Conservation (phyloP, 2,888 invertebrate species). For the Auanema sp. region DNA sequence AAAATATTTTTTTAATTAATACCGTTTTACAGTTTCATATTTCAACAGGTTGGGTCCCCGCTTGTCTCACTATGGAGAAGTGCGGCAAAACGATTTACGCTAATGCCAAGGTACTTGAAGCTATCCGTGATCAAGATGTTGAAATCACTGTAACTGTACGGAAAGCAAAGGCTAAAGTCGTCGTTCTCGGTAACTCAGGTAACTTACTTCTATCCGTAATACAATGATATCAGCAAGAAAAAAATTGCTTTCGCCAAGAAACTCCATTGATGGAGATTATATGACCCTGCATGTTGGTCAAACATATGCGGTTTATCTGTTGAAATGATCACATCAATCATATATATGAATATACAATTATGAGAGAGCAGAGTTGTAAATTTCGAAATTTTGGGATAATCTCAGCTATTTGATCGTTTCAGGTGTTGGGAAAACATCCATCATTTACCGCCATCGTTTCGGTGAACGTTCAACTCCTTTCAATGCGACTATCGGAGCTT, state of each 20-base stretch:
- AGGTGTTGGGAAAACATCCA: slow-evolving; percentile 46
- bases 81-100: slow-evolving; percentile 38
- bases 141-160: slow-evolving; percentile 22
- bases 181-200: slow-evolving; percentile 42
- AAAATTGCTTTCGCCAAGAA: too few species aligned
- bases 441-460: slow-evolving; percentile 45
- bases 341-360: not conserved
- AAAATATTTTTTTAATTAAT: too few species aligned
- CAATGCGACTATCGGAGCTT: slow-evolving; percentile 56
- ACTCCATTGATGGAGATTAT: too few species aligned
- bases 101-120: slow-evolving; percentile 37
- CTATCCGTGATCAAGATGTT: slow-evolving; percentile 38
- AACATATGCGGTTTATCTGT: slow-evolving; percentile 7
- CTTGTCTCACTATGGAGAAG: slow-evolving; percentile 12
- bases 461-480: slow-evolving; percentile 35
- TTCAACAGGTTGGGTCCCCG: slow-evolving; percentile 19
- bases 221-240: too few species aligned
- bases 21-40: not conserved
- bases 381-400: too few species aligned
- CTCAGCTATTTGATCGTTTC: slow-evolving; percentile 11
- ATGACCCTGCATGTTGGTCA: slow-evolving; percentile 7
- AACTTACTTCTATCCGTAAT: not conserved
- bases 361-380: too few species aligned
- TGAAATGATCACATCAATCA: slow-evolving; percentile 19
- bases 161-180: slow-evolving; percentile 39